Conservation (phyloP, 2,113 vertebrate species). For the Ahaetulla prasina region DNA sequence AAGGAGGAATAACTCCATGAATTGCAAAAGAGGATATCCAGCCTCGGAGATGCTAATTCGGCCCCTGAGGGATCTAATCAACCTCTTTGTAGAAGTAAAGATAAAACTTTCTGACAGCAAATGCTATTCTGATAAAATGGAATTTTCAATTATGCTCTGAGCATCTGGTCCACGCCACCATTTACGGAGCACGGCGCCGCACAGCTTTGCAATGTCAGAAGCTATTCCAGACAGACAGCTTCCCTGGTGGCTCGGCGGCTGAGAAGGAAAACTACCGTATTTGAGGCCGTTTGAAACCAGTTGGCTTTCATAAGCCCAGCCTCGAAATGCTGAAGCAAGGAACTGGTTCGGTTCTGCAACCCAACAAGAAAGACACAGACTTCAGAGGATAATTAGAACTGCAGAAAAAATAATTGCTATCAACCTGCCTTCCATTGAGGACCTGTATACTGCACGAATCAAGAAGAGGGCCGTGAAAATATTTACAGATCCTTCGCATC, state of each 20-base stretch:
- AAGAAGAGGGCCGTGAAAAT: too few species aligned
- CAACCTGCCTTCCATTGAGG: too few species aligned
- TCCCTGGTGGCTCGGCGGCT: slow-evolving; percentile 21
- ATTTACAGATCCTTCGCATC: too few species aligned
- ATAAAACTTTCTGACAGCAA: slow-evolving; percentile 79
- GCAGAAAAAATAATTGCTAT: too few species aligned
- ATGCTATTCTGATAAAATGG: slow-evolving; percentile 76
- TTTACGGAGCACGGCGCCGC: slow-evolving; percentile 47
- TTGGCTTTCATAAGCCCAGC: neutral
- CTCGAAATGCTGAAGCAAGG: neutral
- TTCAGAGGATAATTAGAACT: too few species aligned
- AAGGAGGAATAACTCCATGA: slow-evolving; percentile 67
- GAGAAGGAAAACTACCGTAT: neutral
- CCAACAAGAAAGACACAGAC: too few species aligned
- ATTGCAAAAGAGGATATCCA: slow-evolving; percentile 70
- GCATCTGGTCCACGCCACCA: slow-evolving; percentile 66
- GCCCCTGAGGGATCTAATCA: slow-evolving; percentile 74
- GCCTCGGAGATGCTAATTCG: slow-evolving; percentile 73
- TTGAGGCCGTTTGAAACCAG: neutral
- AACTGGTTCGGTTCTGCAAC: too few species aligned
- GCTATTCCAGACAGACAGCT: slow-evolving; percentile 53
- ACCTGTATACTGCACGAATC: too few species aligned
- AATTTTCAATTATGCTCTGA: slow-evolving; percentile 76
- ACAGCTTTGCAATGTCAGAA: slow-evolving; percentile 46
- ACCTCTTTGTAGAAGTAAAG: slow-evolving; percentile 76